Percentiles rank a stretch among this genome's conserved stretches.
phyloP scores from a whole-genome alignment of 2,113 vertebrate species.

The Rhineura floridana region DNA sequence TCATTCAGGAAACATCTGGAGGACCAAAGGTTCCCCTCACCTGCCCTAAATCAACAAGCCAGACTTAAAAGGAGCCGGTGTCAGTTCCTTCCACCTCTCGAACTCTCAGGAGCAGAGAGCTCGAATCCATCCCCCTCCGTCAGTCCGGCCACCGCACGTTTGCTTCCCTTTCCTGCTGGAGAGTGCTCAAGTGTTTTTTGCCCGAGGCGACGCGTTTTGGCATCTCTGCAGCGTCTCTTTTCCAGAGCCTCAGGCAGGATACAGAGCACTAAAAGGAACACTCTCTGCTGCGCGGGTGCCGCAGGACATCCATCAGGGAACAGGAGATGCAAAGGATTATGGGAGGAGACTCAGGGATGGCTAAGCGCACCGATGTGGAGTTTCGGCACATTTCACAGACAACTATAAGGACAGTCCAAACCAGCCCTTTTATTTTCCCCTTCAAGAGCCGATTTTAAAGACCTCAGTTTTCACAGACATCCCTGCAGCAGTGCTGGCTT shows the following conservation, averaged over 20 bases:
- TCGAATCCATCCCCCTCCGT: background rate
- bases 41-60: no score
- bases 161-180: background rate
- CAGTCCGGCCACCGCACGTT: background rate
- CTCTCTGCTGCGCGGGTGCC: background rate
- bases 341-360: background rate
- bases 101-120: background rate
- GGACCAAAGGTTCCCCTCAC: no score
- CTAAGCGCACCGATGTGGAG: background rate
- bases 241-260: background rate
- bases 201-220: background rate
- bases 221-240: background rate
- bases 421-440: no score
- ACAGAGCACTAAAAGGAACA: background rate
- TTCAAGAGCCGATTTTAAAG: no score
- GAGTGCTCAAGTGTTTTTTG: background rate
- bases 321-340: background rate
- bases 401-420: background rate
- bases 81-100: background rate
- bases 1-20: no score
- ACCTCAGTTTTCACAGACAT: no score
- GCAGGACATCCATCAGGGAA: background rate
- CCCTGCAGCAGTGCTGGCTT: no score
- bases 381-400: background rate
- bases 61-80: background rate